Percentiles rank a stretch among this genome's conserved stretches.
These are phyloP conservation scores for Cossypha caffra DNA, from an alignment of 2,797 vertebrate species.

Conservation along the genomic window DNA sequence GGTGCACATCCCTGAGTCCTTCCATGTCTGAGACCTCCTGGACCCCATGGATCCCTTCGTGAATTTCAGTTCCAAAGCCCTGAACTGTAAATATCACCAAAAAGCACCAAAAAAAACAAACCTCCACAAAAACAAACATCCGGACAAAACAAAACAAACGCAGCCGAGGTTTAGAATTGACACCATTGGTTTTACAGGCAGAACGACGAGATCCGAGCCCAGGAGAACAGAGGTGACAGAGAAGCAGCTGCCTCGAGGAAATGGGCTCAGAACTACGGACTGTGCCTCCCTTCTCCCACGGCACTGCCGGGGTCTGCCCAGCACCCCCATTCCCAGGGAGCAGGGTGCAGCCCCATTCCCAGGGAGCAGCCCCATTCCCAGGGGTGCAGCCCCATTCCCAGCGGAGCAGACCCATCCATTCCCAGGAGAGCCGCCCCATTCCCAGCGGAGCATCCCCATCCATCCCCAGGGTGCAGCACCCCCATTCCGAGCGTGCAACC, in stretches of 20 bases:
- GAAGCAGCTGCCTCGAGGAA: no score
- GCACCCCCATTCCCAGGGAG: neutral
- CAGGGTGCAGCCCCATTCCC: neutral
- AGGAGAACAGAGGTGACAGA: neutral
- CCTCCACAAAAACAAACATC: neutral
- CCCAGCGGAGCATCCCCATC: neutral
- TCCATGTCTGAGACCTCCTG: accelerated
- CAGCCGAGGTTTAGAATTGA: neutral
- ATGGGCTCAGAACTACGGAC: accelerated
- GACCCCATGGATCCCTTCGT: accelerated
- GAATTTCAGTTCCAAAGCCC: neutral
- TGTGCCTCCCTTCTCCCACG: neutral
- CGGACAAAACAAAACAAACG: neutral
- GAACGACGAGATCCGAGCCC: accelerated
- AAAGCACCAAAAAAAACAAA: accelerated
- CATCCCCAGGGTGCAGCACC: neutral
- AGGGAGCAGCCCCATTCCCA: neutral
- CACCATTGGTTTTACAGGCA: neutral
- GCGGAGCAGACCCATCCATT: neutral
- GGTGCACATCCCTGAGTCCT: accelerated
- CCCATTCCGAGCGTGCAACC: neutral
- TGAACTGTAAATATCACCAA: accelerated
- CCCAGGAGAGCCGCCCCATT: no score
- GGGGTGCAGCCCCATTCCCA: neutral
- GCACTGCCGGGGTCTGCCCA: neutral